phyloP scores from a whole-genome alignment of 2,797 vertebrate species.

The Avahi laniger region DNA sequence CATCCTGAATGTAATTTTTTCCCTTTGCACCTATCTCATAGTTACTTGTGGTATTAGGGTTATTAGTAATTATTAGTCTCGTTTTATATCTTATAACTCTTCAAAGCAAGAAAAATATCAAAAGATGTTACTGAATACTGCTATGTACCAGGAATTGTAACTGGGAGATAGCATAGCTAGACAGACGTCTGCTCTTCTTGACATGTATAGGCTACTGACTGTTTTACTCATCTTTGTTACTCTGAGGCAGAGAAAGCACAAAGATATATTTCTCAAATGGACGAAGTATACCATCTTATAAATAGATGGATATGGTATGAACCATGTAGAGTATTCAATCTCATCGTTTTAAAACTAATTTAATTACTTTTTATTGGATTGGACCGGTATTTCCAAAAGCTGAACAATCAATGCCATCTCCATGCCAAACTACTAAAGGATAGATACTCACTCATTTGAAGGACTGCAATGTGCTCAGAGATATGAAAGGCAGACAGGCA shows the following conservation, averaged over 20 bases:
- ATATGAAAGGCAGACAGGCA: neutral
- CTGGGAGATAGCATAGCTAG: neutral
- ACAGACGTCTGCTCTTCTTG: neutral
- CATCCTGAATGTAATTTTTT: neutral
- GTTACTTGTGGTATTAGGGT: neutral
- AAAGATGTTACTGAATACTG: neutral
- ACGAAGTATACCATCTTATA: neutral
- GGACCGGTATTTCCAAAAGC: neutral
- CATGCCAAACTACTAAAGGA: neutral
- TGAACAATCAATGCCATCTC: neutral
- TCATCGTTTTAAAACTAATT: neutral
- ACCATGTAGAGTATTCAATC: neutral
- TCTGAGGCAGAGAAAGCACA: neutral
- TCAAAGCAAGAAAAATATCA: neutral
- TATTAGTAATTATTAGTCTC: neutral
- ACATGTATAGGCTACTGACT: neutral
- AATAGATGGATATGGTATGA: neutral
- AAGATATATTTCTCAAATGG: neutral
- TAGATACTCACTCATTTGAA: neutral
- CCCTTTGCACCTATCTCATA: neutral
- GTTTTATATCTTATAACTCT: neutral
- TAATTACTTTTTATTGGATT: constrained; percentile 4
- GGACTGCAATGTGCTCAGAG: neutral
- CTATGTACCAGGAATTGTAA: neutral
- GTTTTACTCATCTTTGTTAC: neutral